Evolutionary conservation across 2,113 vertebrate species (phyloP).

Genomic region (Zosterops borbonicus): DNA sequence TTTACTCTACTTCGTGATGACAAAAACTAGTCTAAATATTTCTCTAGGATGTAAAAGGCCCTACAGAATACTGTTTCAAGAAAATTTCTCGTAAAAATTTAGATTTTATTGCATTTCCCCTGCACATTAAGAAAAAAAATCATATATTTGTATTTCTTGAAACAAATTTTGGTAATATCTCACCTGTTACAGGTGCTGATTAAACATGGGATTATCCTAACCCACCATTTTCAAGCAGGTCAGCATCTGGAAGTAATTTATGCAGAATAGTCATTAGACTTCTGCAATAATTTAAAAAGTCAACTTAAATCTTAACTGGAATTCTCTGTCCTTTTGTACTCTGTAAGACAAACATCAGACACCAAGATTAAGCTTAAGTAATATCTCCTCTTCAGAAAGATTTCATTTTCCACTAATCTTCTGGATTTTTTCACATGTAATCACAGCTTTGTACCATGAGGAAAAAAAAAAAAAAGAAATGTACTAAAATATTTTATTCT

Average conservation of each 20-base stretch:
- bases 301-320: conserved; percentile 60
- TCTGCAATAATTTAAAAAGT: conserved; percentile 60
- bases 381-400: conserved; percentile 16
- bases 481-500: background rate
- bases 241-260: conserved; percentile 76
- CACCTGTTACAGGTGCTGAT: conserved; percentile 22
- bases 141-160: background rate
- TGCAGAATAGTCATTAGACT: conserved; percentile 66
- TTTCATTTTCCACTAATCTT: background rate
- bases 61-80: background rate
- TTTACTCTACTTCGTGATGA: background rate
- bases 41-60: background rate
- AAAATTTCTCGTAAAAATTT: background rate
- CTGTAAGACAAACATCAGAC: background rate
- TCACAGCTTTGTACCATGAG: background rate
- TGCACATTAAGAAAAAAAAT: background rate
- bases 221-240: conserved; percentile 49
- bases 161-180: background rate
- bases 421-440: background rate
- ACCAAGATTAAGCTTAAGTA: conserved; percentile 5
- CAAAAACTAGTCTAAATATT: background rate
- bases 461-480: background rate
- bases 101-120: background rate
- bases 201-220: conserved; percentile 43
- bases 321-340: conserved; percentile 39